phyloP scores from a whole-genome alignment of 2,797 vertebrate species.

The Botia almorhae region DNA sequence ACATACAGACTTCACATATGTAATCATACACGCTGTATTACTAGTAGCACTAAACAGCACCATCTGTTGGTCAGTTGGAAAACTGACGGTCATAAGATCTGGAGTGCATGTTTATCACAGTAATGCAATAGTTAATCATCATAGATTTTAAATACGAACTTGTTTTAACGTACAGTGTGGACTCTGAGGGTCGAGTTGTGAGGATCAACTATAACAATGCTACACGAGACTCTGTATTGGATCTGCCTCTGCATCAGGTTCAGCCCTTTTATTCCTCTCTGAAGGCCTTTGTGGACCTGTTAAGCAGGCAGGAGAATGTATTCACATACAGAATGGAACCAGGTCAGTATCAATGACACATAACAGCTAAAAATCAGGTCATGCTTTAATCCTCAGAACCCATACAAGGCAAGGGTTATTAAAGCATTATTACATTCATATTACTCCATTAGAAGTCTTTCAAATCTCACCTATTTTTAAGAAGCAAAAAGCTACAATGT shows the following conservation, averaged over 20 bases:
- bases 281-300: conserved; percentile 83
- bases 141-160: not conserved
- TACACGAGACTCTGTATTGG: conserved; percentile 89
- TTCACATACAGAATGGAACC: conserved; percentile 88
- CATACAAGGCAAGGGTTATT: too few relatives aligned
- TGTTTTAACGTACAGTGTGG: conserved; percentile 72
- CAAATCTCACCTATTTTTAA: too few relatives aligned
- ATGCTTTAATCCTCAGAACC: too few relatives aligned
- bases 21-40: not conserved
- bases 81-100: not conserved
- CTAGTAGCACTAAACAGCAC: conserved; percentile 64
- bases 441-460: too few relatives aligned
- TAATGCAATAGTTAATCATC: not conserved
- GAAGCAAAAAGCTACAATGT: too few relatives aligned
- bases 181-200: conserved; percentile 76
- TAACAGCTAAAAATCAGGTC: too few relatives aligned
- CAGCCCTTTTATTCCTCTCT: conserved; percentile 90
- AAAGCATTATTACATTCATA: too few relatives aligned
- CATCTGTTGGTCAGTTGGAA: conserved; percentile 69
- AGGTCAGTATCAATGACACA: conserved; percentile 77
- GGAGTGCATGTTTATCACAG: not conserved
- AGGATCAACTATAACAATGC: conserved; percentile 95
- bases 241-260: conserved; percentile 85
- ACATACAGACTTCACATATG: conserved; percentile 1
- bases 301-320: conserved; percentile 82